phyloP scores from a whole-genome alignment of 2,113 vertebrate species.

The Paraplagusia blochii region DNA sequence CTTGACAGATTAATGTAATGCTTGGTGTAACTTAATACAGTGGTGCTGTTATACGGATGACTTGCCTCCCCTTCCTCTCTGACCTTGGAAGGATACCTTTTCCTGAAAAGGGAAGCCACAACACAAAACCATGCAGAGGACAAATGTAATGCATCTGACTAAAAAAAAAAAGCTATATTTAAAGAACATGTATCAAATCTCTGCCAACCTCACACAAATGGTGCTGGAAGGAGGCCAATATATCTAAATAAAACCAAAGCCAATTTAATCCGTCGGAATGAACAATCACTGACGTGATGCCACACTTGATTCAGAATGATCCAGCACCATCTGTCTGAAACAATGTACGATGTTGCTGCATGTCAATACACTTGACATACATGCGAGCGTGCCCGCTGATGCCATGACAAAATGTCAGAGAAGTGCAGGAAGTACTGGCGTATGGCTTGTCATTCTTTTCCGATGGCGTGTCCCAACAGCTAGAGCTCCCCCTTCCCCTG shows the following conservation, averaged over 20 bases:
- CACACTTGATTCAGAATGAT: constrained; percentile 24
- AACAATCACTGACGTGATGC: constrained; percentile 8
- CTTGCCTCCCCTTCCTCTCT: constrained; percentile 54
- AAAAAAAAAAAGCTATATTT: constrained; percentile 17
- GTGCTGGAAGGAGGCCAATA: constrained; percentile 35
- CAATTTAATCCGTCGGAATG: constrained; percentile 15
- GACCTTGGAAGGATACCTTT: constrained; percentile 67
- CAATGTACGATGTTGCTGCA: constrained; percentile 1
- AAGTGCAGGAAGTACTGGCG: constrained; percentile 38
- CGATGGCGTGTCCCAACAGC: constrained; percentile 63
- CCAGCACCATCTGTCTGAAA: constrained; percentile 2
- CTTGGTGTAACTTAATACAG: constrained; percentile 73
- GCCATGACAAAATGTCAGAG: constrained; percentile 30
- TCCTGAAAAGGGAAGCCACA: constrained; percentile 28
- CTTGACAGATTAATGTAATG: constrained; percentile 78
- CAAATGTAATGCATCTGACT: constrained; percentile 37
- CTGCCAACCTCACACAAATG: constrained; percentile 24
- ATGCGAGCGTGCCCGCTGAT: constrained; percentile 14
- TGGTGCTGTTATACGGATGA: constrained; percentile 57
- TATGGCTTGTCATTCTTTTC: constrained; percentile 65
- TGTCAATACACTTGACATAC: constrained; percentile 4
- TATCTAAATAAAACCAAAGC: constrained; percentile 40
- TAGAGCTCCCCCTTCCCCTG: constrained; percentile 71
- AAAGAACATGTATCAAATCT: constrained; percentile 41
- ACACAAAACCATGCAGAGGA: constrained; percentile 34